These are phyloP conservation scores for Ameiurus melas DNA, from an alignment of 2,113 vertebrate species.

Conservation along the genomic window DNA sequence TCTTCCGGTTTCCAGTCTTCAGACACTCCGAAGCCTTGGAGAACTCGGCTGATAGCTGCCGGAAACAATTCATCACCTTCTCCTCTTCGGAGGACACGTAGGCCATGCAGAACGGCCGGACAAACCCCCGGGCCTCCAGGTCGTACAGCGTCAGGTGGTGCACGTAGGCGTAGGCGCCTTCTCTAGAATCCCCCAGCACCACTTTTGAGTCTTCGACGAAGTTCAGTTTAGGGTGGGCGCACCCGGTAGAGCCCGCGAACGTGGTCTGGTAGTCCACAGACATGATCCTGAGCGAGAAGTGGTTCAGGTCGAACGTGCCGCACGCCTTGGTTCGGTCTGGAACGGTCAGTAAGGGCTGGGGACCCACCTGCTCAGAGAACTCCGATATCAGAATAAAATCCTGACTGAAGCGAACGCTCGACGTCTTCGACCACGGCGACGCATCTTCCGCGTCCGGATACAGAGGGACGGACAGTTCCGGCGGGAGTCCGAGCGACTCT, in stretches of 20 bases:
- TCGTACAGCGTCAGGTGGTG: slow-evolving; percentile 94
- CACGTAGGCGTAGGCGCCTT: slow-evolving; percentile 88
- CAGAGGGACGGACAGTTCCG: slow-evolving; percentile 85
- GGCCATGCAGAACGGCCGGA: slow-evolving; percentile 95
- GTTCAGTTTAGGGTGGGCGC: slow-evolving; percentile 82
- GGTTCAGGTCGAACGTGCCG: slow-evolving; percentile 91
- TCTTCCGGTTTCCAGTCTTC: slow-evolving; percentile 92
- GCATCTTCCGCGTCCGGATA: slow-evolving; percentile 68
- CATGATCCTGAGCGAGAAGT: slow-evolving; percentile 96
- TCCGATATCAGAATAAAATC: slow-evolving; percentile 96
- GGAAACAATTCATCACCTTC: slow-evolving; percentile 91
- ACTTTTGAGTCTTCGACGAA: slow-evolving; percentile 94
- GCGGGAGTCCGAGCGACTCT: slow-evolving; percentile 72
- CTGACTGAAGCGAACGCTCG: slow-evolving; percentile 77
- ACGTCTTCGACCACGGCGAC: slow-evolving; percentile 84
- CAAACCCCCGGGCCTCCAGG: slow-evolving; percentile 90
- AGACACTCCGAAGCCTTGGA: slow-evolving; percentile 89
- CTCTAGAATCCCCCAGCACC: slow-evolving; percentile 89
- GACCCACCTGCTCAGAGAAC: slow-evolving; percentile 95
- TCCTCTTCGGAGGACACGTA: slow-evolving; percentile 89
- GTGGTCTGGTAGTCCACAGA: slow-evolving; percentile 97
- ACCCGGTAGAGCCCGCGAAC: slow-evolving; percentile 77
- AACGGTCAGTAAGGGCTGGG: slow-evolving; percentile 88
- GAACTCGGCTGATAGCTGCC: slow-evolving; percentile 82
- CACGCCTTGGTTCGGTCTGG: slow-evolving; percentile 80